Percentiles rank a stretch among this genome's conserved stretches.
Conservation (phyloP, 2,113 vertebrate species). For the Atractosteus spatula region DNA sequence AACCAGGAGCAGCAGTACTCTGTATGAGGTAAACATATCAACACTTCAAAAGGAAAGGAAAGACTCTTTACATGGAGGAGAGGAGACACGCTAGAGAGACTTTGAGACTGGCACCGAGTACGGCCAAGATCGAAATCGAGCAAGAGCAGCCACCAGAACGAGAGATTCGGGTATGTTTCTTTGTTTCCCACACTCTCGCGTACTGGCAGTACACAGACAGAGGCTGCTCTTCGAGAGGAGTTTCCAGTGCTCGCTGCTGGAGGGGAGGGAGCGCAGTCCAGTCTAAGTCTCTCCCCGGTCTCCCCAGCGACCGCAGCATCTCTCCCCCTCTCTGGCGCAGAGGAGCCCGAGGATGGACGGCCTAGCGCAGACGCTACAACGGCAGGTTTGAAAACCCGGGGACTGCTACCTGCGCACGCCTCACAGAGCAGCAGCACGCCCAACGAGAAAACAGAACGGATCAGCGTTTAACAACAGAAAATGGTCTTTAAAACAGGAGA, state of each 20-base stretch:
- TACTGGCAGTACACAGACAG: neutral
- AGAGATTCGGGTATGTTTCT: too few relatives aligned
- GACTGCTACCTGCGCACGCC: too few relatives aligned
- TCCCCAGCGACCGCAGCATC: slow-evolving; percentile 24
- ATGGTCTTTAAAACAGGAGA: neutral
- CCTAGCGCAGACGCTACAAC: neutral
- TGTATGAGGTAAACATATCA: slow-evolving; percentile 11
- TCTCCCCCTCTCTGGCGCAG: neutral
- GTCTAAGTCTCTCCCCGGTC: neutral
- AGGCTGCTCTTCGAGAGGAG: neutral
- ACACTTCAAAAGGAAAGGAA: neutral
- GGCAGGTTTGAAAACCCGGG: too few relatives aligned
- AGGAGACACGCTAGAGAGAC: neutral
- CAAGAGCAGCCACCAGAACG: too few relatives aligned
- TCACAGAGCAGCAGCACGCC: neutral
- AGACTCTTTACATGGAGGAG: neutral
- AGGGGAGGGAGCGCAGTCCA: neutral
- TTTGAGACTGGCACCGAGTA: neutral
- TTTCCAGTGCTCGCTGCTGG: neutral
- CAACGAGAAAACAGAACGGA: neutral
- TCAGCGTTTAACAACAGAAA: slow-evolving; percentile 30
- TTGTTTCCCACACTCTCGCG: too few relatives aligned
- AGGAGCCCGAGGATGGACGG: neutral
- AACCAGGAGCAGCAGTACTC: neutral
- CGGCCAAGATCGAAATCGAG: neutral